Evolutionary conservation across 2,888 invertebrate species (phyloP).

Genomic region (Myopa tessellatipennis): DNA sequence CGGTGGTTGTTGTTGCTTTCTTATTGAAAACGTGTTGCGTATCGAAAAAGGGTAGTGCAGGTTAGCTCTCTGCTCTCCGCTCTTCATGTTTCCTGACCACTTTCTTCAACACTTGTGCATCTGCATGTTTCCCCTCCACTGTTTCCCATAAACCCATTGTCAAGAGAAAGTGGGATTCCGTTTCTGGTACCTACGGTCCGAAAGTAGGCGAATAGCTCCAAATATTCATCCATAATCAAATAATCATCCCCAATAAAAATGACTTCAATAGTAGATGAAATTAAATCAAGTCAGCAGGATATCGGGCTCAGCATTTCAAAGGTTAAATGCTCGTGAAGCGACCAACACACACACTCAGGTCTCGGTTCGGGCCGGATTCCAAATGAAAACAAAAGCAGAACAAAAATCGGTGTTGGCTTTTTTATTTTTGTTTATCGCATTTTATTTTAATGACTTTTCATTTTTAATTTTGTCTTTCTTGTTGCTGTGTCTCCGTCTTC

Average conservation of each 20-base stretch:
- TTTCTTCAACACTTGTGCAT: too few relatives aligned
- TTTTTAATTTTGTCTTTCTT: constrained; percentile 1
- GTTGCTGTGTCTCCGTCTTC: not conserved
- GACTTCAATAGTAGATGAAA: not conserved
- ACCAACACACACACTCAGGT: not conserved
- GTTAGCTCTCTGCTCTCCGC: too few relatives aligned
- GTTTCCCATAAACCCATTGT: too few relatives aligned
- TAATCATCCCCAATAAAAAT: too few relatives aligned
- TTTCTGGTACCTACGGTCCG: too few relatives aligned
- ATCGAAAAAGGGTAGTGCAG: not conserved
- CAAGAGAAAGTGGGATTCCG: too few relatives aligned
- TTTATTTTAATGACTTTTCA: constrained; percentile 22
- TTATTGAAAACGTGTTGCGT: not conserved
- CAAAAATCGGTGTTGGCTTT: constrained; percentile 23
- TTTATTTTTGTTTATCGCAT: constrained; percentile 18
- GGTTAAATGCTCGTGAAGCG: not conserved
- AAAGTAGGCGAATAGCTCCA: too few relatives aligned
- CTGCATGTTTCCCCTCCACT: too few relatives aligned
- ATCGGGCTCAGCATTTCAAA: not conserved
- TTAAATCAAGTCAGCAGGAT: not conserved
- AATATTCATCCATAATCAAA: too few relatives aligned
- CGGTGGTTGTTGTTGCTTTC: not conserved
- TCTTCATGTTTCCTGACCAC: too few relatives aligned
- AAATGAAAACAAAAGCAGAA: constrained; percentile 33
- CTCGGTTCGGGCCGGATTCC: not conserved